Conservation (phyloP, 2,888 invertebrate genomes). For the Neelides folsomi region DNA sequence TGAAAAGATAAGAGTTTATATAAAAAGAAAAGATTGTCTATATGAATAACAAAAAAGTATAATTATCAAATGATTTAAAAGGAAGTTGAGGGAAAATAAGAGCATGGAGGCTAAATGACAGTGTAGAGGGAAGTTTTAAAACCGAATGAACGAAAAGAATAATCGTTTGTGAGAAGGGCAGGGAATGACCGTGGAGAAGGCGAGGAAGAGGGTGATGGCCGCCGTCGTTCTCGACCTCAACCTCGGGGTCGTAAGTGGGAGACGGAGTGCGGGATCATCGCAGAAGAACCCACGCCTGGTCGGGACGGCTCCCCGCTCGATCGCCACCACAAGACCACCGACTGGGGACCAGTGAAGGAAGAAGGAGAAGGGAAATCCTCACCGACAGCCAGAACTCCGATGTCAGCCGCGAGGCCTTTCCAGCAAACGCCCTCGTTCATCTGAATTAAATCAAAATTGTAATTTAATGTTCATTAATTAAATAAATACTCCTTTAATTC, state of each 20-base stretch:
- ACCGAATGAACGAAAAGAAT: no score
- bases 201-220: conserved; percentile 29
- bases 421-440: conserved; percentile 3
- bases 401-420: conserved; percentile 3
- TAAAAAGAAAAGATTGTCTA: no score
- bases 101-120: no score
- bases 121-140: no score
- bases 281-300: conserved; percentile 49
- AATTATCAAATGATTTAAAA: no score
- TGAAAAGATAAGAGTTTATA: neutral
- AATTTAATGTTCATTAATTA: no score
- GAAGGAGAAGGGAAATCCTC: conserved; percentile 3
- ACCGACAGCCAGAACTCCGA: conserved; percentile 6
- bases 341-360: conserved; percentile 19
- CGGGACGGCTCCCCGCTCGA: conserved; percentile 26
- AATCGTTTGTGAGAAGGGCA: no score
- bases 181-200: conserved; percentile 30
- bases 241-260: conserved; percentile 38
- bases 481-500: no score
- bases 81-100: no score
- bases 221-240: conserved; percentile 32
- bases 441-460: conserved; percentile 7
- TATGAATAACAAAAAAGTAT: no score
- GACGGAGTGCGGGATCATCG: conserved; percentile 44
- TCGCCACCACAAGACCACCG: conserved; percentile 26